Evolutionary conservation across 1,140 invertebrate species (phyloP).

Genomic region (Caenorhabditis brenneri): DNA sequence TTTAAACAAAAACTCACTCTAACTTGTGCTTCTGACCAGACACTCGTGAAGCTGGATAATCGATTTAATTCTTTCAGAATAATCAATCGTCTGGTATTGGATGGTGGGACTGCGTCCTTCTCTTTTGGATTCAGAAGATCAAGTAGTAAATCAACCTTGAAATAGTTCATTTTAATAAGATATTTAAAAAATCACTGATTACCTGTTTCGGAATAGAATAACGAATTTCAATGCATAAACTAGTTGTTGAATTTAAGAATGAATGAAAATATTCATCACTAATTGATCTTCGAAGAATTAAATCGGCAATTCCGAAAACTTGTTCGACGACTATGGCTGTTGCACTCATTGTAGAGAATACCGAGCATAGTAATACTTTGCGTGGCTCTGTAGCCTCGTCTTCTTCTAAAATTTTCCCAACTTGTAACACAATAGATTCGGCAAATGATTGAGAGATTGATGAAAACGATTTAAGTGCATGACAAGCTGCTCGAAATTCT

Average conservation of each 20-base stretch:
- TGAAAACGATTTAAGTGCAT: constrained; percentile 1
- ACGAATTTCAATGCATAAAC: constrained; percentile 17
- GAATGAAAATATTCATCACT: constrained; percentile 10
- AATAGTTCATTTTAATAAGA: neutral
- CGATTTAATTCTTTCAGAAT: neutral
- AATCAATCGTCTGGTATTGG: neutral
- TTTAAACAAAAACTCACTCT: neutral
- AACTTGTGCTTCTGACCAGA: constrained; percentile 3
- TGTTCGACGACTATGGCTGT: neutral
- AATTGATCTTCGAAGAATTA: constrained; percentile 16
- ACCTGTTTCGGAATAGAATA: constrained; percentile 9
- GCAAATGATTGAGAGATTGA: neutral
- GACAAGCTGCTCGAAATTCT: neutral
- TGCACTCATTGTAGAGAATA: constrained; percentile 21
- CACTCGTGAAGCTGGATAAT: neutral
- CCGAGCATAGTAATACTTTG: neutral
- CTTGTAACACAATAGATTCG: neutral
- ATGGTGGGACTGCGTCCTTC: neutral
- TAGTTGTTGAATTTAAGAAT: neutral
- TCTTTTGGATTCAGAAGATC: neutral
- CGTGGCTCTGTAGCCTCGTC: neutral
- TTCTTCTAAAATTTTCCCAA: constrained; percentile 12
- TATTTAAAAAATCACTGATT: neutral
- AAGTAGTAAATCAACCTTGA: neutral
- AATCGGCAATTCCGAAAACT: neutral